A percentile compares a stretch with the other conserved stretches of the same genome.
phyloP scores from a whole-genome alignment of 1,140 invertebrate genomes.

The Planococcus citri region DNA sequence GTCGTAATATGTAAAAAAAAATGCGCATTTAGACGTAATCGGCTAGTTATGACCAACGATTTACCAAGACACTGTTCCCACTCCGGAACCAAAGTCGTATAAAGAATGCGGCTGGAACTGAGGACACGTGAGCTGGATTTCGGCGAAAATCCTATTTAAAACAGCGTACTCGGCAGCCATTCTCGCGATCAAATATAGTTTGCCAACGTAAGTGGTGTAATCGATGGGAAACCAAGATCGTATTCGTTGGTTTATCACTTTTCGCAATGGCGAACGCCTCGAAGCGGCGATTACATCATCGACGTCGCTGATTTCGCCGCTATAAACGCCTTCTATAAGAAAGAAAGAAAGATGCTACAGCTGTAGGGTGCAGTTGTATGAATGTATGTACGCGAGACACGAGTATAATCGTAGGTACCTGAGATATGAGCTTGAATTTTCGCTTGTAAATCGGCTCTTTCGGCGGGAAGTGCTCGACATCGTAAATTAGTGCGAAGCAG shows the following conservation, averaged over 20 bases:
- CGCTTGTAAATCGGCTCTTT: too few species aligned
- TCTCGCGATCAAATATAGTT: conserved; percentile 56
- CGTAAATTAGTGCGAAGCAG: too few species aligned
- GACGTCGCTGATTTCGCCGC: too few species aligned
- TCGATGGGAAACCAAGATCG: conserved; percentile 59
- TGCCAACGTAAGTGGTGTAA: conserved; percentile 46
- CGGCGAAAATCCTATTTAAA: conserved; percentile 53
- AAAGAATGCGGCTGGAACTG: conserved; percentile 60
- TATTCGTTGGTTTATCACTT: conserved; percentile 34
- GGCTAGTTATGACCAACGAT: conserved; percentile 25
- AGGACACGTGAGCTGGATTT: conserved; percentile 49
- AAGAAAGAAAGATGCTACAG: too few species aligned
- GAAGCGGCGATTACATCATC: too few species aligned
- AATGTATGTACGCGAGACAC: too few species aligned
- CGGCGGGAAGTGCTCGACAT: too few species aligned
- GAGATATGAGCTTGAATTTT: too few species aligned
- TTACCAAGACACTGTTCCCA: conserved; percentile 69
- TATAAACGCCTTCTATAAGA: too few species aligned
- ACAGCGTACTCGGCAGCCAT: conserved; percentile 61
- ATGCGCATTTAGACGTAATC: conserved; percentile 4
- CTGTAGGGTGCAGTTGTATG: too few species aligned
- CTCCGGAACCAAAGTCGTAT: conserved; percentile 83
- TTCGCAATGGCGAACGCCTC: too few species aligned
- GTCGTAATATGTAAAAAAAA: conserved; percentile 27
- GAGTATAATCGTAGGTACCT: too few species aligned